Conservation (phyloP, 2,888 invertebrate genomes). For the Timema cristinae region DNA sequence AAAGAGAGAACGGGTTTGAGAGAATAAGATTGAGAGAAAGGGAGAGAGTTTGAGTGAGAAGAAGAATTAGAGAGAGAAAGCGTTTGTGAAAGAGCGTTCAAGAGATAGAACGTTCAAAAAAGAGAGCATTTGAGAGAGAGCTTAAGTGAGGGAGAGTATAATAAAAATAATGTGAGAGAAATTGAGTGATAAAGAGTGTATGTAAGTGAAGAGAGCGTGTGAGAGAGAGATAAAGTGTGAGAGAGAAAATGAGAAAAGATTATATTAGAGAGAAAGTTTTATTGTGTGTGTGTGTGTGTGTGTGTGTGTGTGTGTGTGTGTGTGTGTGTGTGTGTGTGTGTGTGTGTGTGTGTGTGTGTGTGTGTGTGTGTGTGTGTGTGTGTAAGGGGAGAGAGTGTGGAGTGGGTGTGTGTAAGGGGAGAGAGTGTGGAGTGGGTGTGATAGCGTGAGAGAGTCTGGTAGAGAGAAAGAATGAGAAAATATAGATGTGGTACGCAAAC, state of each 20-base stretch:
- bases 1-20: neutral
- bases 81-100: neutral
- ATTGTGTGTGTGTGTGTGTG: neutral
- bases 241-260: neutral
- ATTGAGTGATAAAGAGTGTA: neutral
- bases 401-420: too few relatives aligned
- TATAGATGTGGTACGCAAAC: too few relatives aligned
- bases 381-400: too few relatives aligned
- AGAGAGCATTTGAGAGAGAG: too few relatives aligned
- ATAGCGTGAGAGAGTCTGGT: too few relatives aligned
- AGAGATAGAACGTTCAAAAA: too few relatives aligned
- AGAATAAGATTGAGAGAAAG: constrained; percentile 1
- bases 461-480: too few relatives aligned
- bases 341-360: neutral
- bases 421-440: too few relatives aligned
- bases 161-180: neutral
- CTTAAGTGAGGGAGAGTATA: neutral
- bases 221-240: neutral
- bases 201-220: neutral
- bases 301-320: neutral
- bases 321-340: neutral
- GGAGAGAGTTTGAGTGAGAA: constrained; percentile 10
- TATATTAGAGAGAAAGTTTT: neutral
- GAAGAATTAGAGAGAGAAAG: too few relatives aligned
- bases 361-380: too few relatives aligned